A percentile compares a stretch with the other conserved stretches of the same genome.
These are phyloP conservation scores for Actinernus sp. DNA, from an alignment of 92 coral and sea anemone species.

Conservation along the genomic window DNA sequence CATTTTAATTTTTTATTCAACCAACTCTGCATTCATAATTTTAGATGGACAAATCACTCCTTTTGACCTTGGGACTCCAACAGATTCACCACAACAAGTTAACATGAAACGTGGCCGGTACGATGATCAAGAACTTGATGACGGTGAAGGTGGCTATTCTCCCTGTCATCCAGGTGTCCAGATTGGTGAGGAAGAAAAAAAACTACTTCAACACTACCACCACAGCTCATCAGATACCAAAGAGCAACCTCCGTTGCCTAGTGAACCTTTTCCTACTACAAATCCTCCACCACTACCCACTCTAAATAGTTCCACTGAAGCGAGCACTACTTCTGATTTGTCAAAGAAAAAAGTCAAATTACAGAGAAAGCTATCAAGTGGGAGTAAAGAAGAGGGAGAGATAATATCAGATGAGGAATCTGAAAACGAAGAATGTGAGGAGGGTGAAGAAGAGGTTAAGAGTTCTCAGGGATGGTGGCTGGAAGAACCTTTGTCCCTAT, in stretches of 20 bases:
- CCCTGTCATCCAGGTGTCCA: slow-evolving; percentile 81
- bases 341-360: background rate
- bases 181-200: slow-evolving; percentile 69
- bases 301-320: slow-evolving; percentile 1
- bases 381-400: slow-evolving; percentile 59
- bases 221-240: slow-evolving; percentile 13
- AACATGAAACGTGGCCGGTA: slow-evolving; percentile 24
- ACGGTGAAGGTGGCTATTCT: slow-evolving; percentile 70
- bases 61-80: slow-evolving; percentile 44
- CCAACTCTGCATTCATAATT: too few relatives aligned
- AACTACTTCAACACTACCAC: slow-evolving; percentile 19
- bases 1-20: too few relatives aligned
- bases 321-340: background rate
- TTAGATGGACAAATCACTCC: too few relatives aligned
- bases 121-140: slow-evolving; percentile 17
- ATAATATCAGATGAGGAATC: slow-evolving; percentile 36
- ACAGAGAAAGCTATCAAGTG: slow-evolving; percentile 7
- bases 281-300: slow-evolving; percentile 5
- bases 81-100: background rate
- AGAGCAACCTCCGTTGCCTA: background rate
- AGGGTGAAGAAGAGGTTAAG: slow-evolving; percentile 26
- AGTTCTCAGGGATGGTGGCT: slow-evolving; percentile 88
- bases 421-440: slow-evolving; percentile 5
- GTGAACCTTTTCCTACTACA: background rate
- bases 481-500: slow-evolving; percentile 66